Evolutionary conservation across 2,888 invertebrate species (phyloP).

Genomic region (Acrobasis consociella): DNA sequence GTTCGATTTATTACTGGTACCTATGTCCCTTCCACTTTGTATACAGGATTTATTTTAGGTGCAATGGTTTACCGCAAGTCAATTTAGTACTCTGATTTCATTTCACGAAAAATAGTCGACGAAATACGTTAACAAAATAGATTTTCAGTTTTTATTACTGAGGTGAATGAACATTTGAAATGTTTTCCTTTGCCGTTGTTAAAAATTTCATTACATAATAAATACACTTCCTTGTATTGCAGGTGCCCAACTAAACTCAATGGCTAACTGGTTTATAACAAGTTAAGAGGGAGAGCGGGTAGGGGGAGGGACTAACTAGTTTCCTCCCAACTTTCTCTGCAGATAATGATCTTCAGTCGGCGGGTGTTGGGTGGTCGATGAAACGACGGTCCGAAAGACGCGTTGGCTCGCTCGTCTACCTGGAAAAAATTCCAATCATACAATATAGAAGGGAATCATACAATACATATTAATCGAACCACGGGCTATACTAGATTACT

Average conservation of each 20-base stretch:
- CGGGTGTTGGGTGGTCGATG: constrained; percentile 55
- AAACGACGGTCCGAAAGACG: constrained; percentile 43
- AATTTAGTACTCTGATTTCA: too few species aligned
- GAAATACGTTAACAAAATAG: not conserved
- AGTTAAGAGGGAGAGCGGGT: constrained; percentile 60
- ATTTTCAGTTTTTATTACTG: not conserved
- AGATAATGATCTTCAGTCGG: constrained; percentile 81
- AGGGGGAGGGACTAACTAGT: constrained; percentile 68
- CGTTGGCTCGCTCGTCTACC: constrained; percentile 39
- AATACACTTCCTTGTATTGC: constrained; percentile 71
- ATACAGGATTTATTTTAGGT: too few species aligned
- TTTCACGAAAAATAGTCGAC: too few species aligned
- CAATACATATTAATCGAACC: too few species aligned
- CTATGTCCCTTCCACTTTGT: too few species aligned
- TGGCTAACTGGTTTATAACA: constrained; percentile 76
- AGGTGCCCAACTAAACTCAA: constrained; percentile 73
- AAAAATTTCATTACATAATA: constrained; percentile 43
- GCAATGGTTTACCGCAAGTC: too few species aligned
- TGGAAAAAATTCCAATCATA: not conserved
- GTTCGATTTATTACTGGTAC: too few species aligned
- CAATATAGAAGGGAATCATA: too few species aligned
- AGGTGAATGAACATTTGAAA: not conserved
- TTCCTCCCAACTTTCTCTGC: constrained; percentile 77
- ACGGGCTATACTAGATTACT: too few species aligned
- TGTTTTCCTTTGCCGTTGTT: not conserved